These are phyloP conservation scores for Eupleurogrammus muticus DNA, from an alignment of 2,797 vertebrate species.

Conservation along the genomic window DNA sequence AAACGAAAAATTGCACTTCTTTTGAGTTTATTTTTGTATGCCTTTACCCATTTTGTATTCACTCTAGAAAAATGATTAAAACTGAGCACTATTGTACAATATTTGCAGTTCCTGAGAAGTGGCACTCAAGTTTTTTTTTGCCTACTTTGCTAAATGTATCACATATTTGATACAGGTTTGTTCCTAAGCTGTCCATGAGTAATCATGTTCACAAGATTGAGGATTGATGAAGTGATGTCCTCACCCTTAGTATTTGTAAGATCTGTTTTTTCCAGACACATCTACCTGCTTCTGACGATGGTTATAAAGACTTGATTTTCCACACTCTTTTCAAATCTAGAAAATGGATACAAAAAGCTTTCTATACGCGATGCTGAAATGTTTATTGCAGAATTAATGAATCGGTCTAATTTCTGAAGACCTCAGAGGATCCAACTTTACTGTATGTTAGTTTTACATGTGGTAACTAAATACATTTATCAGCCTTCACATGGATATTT, in stretches of 20 bases:
- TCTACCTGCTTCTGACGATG: no score
- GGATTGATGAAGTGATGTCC: no score
- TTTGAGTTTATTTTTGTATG: constrained; percentile 26
- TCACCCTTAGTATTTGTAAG: no score
- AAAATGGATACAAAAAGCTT: no score
- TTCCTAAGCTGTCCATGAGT: neutral
- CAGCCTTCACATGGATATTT: neutral
- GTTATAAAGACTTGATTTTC: no score
- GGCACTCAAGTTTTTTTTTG: neutral
- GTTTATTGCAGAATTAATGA: no score
- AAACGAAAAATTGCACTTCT: constrained; percentile 12
- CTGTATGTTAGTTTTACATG: neutral
- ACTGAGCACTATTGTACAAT: neutral
- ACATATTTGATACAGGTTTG: neutral
- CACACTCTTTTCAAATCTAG: no score
- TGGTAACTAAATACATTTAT: neutral
- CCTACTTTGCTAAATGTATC: neutral
- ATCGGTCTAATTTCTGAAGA: neutral
- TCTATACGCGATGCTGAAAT: neutral
- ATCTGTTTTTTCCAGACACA: no score
- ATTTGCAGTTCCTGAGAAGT: neutral
- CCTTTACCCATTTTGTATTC: neutral
- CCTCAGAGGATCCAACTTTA: neutral
- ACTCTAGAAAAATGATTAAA: neutral
- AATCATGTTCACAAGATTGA: neutral